A percentile compares a stretch with the other conserved stretches of the same genome.
These are phyloP conservation scores for Unio delphinus DNA, from an alignment of 2,888 invertebrate genomes.

Conservation along the genomic window DNA sequence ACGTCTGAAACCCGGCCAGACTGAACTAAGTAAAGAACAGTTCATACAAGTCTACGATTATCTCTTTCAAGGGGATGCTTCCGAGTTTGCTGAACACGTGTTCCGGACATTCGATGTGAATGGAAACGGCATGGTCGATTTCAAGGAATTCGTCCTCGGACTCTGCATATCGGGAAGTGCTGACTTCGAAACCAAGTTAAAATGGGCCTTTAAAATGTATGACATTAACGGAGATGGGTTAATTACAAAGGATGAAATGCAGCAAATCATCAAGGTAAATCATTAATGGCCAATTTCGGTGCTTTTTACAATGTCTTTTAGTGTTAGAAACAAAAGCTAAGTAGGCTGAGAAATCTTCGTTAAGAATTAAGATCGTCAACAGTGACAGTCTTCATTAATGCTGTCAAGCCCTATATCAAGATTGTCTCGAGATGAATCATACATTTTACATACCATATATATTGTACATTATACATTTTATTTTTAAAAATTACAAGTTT, in stretches of 20 bases:
- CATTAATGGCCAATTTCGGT: too few species aligned
- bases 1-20: constrained; percentile 18
- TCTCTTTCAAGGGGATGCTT: constrained; percentile 32
- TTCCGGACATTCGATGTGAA: constrained; percentile 43
- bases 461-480: too few species aligned
- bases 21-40: constrained; percentile 26
- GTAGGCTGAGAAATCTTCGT: too few species aligned
- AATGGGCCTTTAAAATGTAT: constrained; percentile 47
- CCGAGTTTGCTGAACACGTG: constrained; percentile 39
- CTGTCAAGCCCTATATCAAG: too few species aligned
- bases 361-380: too few species aligned
- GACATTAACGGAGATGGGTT: constrained; percentile 43
- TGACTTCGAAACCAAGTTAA: constrained; percentile 33
- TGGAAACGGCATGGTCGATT: constrained; percentile 37
- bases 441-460: too few species aligned
- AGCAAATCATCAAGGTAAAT: constrained; percentile 28
- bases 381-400: too few species aligned
- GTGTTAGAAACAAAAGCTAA: too few species aligned
- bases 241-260: constrained; percentile 43
- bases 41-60: constrained; percentile 38
- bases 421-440: too few species aligned
- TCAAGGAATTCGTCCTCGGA: constrained; percentile 41
- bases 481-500: too few species aligned
- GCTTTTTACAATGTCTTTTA: too few species aligned
- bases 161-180: constrained; percentile 34